Percentiles rank a stretch among this genome's conserved stretches.
Conservation (phyloP, 2,888 invertebrate species). For the Ornithoptera alexandrae region DNA sequence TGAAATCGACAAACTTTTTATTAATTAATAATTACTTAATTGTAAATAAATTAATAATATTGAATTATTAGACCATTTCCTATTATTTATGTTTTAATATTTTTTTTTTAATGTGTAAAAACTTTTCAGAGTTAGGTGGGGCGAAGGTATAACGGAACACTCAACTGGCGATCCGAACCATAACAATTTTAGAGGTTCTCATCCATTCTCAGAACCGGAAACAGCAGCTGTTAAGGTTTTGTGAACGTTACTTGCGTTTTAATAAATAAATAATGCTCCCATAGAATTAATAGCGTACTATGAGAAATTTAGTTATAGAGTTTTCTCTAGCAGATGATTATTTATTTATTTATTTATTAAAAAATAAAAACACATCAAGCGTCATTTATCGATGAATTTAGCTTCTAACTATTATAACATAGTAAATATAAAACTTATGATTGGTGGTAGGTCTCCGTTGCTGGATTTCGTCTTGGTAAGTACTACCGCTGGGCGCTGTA, state of each 20-base stretch:
- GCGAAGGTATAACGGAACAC: slow-evolving; percentile 58
- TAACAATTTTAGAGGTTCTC: slow-evolving; percentile 58
- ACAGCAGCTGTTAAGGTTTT: slow-evolving; percentile 62
- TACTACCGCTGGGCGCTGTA: too few species aligned
- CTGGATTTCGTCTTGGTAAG: too few species aligned
- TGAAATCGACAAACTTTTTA: neutral
- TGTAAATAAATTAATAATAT: too few species aligned
- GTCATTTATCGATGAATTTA: too few species aligned
- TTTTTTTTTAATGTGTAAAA: neutral
- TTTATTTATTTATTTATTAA: too few species aligned
- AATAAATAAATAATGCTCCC: neutral
- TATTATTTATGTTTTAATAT: neutral
- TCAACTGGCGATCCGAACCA: slow-evolving; percentile 58
- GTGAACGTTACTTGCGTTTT: neutral
- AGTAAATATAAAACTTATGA: too few species aligned
- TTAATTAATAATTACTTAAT: too few species aligned
- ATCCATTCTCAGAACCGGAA: slow-evolving; percentile 71
- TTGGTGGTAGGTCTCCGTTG: too few species aligned
- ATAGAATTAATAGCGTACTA: neutral
- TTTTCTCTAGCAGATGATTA: neutral
- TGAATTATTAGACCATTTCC: neutral
- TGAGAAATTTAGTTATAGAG: neutral
- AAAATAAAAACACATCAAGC: too few species aligned
- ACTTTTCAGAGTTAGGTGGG: slow-evolving; percentile 57
- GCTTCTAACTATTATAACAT: too few species aligned